phyloP scores from a whole-genome alignment of 2,888 invertebrate genomes.

The Limnephilus rhombicus region DNA sequence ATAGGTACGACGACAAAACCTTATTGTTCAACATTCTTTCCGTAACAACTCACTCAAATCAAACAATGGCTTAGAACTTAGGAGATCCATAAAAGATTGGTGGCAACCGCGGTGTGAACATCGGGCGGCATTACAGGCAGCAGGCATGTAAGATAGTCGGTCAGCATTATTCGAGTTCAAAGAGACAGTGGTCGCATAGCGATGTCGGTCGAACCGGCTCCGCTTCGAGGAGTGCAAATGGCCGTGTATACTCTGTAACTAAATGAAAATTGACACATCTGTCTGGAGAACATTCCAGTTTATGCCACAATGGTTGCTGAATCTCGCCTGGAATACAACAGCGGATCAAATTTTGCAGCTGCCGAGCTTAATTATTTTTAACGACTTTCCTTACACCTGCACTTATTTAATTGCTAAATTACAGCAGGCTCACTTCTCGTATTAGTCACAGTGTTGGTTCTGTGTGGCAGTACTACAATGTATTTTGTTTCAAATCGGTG shows the following conservation, averaged over 20 bases:
- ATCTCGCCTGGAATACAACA: not conserved
- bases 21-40: not conserved
- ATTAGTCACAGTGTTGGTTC: not conserved
- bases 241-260: constrained; percentile 10
- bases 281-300: constrained; percentile 7
- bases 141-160: constrained; percentile 18
- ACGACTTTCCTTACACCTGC: not conserved
- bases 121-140: not conserved
- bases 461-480: not conserved
- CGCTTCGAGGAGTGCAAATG: constrained; percentile 17
- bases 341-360: not conserved
- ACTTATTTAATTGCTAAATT: not conserved
- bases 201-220: constrained; percentile 48
- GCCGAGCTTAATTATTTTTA: not conserved
- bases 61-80: not conserved
- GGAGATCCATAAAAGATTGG: not conserved
- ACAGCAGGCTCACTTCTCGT: not conserved
- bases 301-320: not conserved
- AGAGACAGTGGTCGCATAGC: constrained; percentile 53
- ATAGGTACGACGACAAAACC: not conserved
- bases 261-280: constrained; percentile 55
- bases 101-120: not conserved
- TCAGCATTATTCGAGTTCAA: not conserved
- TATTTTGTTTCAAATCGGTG: not conserved
- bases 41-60: not conserved